phyloP scores from a whole-genome alignment of 2,888 invertebrate genomes.

The Globia sparganii region DNA sequence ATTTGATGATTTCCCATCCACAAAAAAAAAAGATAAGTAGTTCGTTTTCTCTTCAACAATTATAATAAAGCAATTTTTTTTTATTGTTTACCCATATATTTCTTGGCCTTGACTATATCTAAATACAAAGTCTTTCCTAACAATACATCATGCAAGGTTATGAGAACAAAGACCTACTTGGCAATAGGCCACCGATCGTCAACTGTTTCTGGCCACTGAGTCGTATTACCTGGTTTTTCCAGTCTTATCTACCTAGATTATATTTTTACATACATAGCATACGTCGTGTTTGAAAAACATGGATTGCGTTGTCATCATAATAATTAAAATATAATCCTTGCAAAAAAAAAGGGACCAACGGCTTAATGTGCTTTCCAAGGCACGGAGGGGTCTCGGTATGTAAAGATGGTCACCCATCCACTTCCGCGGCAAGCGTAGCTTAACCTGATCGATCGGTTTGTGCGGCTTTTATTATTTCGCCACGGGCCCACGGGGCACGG shows the following conservation, averaged over 20 bases:
- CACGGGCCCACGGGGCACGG: too few relatives aligned
- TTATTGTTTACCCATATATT: not conserved
- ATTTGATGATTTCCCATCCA: too few relatives aligned
- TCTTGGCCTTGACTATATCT: not conserved
- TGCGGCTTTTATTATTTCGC: too few relatives aligned
- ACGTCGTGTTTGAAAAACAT: not conserved
- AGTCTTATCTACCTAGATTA: not conserved
- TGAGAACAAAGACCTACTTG: conserved; percentile 37
- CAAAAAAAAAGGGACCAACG: too few relatives aligned
- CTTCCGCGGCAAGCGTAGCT: too few relatives aligned
- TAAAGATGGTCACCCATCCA: too few relatives aligned
- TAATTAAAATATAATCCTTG: not conserved
- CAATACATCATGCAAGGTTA: conserved; percentile 18
- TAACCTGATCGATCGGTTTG: too few relatives aligned
- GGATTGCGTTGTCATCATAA: not conserved
- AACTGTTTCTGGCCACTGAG: not conserved
- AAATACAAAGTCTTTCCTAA: conserved; percentile 13
- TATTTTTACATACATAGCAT: not conserved
- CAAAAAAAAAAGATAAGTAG: too few relatives aligned
- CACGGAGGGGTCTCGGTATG: too few relatives aligned
- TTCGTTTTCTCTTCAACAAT: too few relatives aligned
- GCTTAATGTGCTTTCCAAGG: too few relatives aligned
- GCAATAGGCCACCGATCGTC: conserved; percentile 33
- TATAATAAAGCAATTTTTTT: too few relatives aligned
- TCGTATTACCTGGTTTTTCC: conserved; percentile 34